Percentiles rank a stretch among this genome's conserved stretches.
Conservation (phyloP, 2,888 invertebrate genomes). For the Chymomyza caudatula region DNA sequence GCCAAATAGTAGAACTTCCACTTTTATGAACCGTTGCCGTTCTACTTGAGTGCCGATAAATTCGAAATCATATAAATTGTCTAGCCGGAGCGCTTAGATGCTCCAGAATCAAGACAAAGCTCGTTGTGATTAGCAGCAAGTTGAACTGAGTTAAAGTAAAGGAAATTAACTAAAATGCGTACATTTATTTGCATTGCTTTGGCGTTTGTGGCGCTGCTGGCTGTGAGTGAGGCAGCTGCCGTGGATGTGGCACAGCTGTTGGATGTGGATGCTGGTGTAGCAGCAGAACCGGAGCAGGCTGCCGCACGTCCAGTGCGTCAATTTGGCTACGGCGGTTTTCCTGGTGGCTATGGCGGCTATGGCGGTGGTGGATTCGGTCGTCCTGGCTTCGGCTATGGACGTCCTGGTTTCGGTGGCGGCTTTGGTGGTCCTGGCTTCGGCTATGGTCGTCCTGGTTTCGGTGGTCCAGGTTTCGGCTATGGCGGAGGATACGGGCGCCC, state of each 20-base stretch:
- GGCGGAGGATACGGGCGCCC: conserved; percentile 2
- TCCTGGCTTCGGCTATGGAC: conserved; percentile 4
- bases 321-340: conserved; percentile 18
- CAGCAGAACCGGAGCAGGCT: conserved; percentile 1
- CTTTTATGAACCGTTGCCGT: conserved; percentile 44
- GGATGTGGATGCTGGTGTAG: conserved; percentile 38
- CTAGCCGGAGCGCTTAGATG: conserved; percentile 15
- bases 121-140: conserved; percentile 33
- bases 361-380: neutral
- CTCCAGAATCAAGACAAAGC: conserved; percentile 28
- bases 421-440: conserved; percentile 13
- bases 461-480: conserved; percentile 1
- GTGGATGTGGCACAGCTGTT: conserved; percentile 20
- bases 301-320: conserved; percentile 34
- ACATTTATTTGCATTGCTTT: conserved; percentile 28
- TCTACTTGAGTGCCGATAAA: conserved; percentile 38
- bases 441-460: neutral
- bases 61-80: conserved; percentile 58
- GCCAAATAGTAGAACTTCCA: conserved; percentile 48
- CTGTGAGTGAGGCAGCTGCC: conserved; percentile 5
- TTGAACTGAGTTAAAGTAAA: neutral
- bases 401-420: neutral
- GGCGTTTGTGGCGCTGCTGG: conserved; percentile 11
- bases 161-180: conserved; percentile 26
- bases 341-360: conserved; percentile 11